Base-by-base conservation (phyloP, 2,797 vertebrate species). In the Sebastes nivosus region DNA sequence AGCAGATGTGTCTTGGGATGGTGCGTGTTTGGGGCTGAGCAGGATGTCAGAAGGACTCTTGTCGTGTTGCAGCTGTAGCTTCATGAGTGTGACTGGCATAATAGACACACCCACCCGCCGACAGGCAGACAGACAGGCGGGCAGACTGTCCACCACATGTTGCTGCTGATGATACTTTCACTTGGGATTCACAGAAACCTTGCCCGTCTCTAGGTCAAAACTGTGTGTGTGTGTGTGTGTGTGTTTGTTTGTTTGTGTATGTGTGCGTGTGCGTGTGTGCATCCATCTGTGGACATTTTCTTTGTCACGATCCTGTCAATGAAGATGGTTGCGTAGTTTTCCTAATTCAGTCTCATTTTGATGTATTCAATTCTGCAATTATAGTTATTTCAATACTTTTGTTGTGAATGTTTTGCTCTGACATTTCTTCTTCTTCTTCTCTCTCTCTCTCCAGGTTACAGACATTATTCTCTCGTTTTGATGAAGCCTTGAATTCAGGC, bases 401-500 rank as follows among this genome's bases (percentile, higher is more conserved):
- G 8, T 29, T 46, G 1, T 67, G n/a, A 8, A 14, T 64, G 30
- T 54, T 76, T 64, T 52, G 30, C 27, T 66, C 70, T 92, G 75
- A 90, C 74, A 22, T 79, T 42, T 22, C 14, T 75, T 38, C 68
- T 67, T 81, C 4, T 68, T 54, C 29, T 42, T 42, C 38, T 42
- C 50, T 42, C 38, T 68, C 18, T 93, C 36, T 90, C 93, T 85
- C 58, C 91, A 99, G 98, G 92, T 97, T 99, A 92, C 97, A 99
- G 94, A 94, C 95, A 38, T 97, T 99, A 92, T 96, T 98, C 85
- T 72, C 95, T 84, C 98, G 97, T 95, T 99, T 99, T 96, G 98
- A 99, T 97, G 98, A 99, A 95, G 96, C 97, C 76, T 95, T 96
- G 94, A 97, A 96, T 94, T 97, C 97, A 61, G 97, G 97, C 77